Percentiles rank a stretch among this genome's conserved stretches.
Conservation (phyloP, 2,888 invertebrate species). For the Rambutsinella grinnellia region DNA sequence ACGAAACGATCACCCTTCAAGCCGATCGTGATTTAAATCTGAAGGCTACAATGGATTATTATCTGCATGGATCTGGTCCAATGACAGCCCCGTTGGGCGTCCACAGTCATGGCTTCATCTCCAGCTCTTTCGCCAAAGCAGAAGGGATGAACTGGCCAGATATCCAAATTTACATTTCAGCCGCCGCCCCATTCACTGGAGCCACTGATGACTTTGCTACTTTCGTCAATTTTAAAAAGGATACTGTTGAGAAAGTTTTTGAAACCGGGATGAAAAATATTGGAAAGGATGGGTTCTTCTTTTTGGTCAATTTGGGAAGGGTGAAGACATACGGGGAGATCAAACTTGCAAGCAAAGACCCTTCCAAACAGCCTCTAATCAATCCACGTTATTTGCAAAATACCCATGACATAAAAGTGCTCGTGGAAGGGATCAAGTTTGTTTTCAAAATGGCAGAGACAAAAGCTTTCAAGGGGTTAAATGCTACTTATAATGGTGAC, state of each 20-base stretch:
- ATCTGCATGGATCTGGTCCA: conserved; percentile 74
- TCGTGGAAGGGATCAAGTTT: conserved; percentile 58
- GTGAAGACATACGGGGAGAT: conserved; percentile 57
- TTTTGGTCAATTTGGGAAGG: conserved; percentile 20
- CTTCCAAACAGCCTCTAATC: conserved; percentile 41
- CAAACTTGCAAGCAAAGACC: conserved; percentile 51
- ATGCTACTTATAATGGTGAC: background rate
- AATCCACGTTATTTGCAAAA: conserved; percentile 62
- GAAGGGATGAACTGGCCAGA: conserved; percentile 58
- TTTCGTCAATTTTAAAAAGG: conserved; percentile 23
- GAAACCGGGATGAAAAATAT: background rate
- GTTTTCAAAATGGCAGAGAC: conserved; percentile 36
- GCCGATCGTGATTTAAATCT: conserved; percentile 55
- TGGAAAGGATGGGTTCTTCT: conserved; percentile 28
- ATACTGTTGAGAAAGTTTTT: conserved; percentile 68
- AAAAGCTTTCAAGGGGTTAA: conserved; percentile 22
- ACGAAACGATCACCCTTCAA: conserved; percentile 53
- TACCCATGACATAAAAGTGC: conserved; percentile 52
- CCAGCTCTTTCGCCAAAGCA: conserved; percentile 67
- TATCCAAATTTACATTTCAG: conserved; percentile 53
- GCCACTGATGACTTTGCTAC: conserved; percentile 36
- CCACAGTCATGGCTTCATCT: conserved; percentile 88
- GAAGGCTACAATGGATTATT: conserved; percentile 47
- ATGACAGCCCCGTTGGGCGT: conserved; percentile 89
- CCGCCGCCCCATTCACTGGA: conserved; percentile 20